Evolutionary conservation across 2,797 vertebrate genomes (phyloP).

Genomic region (Xenentodon cancila): DNA sequence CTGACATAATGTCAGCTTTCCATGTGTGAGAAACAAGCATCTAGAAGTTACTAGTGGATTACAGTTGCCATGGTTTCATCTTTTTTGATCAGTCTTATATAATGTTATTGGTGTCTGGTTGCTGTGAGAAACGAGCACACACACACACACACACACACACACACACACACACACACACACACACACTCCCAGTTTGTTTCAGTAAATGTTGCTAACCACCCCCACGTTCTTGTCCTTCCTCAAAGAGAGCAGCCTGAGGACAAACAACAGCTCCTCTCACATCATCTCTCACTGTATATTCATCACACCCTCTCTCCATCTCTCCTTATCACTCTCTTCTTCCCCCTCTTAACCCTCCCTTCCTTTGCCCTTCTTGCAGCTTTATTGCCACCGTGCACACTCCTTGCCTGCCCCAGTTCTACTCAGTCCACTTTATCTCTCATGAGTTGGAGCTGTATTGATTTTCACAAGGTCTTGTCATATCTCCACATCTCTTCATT

Average conservation of each 20-base stretch:
- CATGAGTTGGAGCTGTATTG: conserved; percentile 59
- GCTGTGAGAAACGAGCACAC: conserved; percentile 58
- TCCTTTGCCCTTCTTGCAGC: conserved; percentile 41
- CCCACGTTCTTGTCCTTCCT: conserved; percentile 78
- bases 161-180: conserved; percentile 20
- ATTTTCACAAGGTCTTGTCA: conserved; percentile 65
- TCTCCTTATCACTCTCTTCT: conserved; percentile 29
- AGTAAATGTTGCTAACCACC: conserved; percentile 78
- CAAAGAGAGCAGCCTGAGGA: conserved; percentile 77
- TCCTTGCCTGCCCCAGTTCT: conserved; percentile 41
- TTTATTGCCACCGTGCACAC: conserved; percentile 33
- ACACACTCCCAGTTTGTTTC: conserved; percentile 59
- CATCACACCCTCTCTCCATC: conserved; percentile 47
- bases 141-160: conserved; percentile 21
- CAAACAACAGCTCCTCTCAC: conserved; percentile 76
- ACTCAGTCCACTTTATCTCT: conserved; percentile 56
- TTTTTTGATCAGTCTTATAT: conserved; percentile 78
- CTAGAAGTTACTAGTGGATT: conserved; percentile 49
- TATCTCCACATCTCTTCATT: conserved; percentile 75
- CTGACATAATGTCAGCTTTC: conserved; percentile 36
- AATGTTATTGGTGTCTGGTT: conserved; percentile 78
- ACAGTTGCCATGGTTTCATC: conserved; percentile 77
- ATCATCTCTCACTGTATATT: conserved; percentile 58
- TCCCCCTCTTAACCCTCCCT: conserved; percentile 25
- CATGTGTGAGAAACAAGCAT: conserved; percentile 23